Evolutionary conservation across 2,888 invertebrate genomes (phyloP).

Genomic region (Epiperipatus broadwayi): DNA sequence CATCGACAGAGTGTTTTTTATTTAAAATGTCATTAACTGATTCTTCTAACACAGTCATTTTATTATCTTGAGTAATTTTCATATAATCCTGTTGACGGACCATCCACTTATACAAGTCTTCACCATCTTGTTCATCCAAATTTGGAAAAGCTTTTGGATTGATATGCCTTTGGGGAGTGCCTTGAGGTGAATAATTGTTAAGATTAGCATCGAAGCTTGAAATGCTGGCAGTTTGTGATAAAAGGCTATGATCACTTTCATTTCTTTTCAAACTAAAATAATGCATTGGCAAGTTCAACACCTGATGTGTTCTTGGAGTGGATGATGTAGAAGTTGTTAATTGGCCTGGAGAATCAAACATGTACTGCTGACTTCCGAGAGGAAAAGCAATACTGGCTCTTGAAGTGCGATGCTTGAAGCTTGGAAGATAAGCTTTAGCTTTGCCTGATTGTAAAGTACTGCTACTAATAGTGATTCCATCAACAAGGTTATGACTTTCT

Average conservation of each 20-base stretch:
- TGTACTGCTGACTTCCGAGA: slow-evolving; percentile 31
- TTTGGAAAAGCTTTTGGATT: slow-evolving; percentile 18
- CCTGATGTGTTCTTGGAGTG: slow-evolving; percentile 6
- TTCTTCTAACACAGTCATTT: no score
- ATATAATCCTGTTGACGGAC: slow-evolving; percentile 57
- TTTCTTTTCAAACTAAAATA: slow-evolving; percentile 20
- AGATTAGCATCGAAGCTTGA: slow-evolving; percentile 20
- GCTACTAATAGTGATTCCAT: no score
- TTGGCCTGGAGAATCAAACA: slow-evolving; percentile 17
- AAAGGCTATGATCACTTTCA: slow-evolving; percentile 26
- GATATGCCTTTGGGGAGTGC: slow-evolving; percentile 20
- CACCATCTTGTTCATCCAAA: slow-evolving; percentile 33
- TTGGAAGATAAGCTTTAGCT: no score
- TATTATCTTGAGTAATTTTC: slow-evolving; percentile 31
- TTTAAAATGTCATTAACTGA: no score
- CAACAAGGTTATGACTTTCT: no score
- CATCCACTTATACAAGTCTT: slow-evolving; percentile 91
- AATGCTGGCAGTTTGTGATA: slow-evolving; percentile 23
- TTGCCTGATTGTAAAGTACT: no score
- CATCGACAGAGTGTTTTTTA: no score
- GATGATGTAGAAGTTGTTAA: slow-evolving; percentile 16
- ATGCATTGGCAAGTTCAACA: slow-evolving; percentile 15
- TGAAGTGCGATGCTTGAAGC: slow-evolving; percentile 50
- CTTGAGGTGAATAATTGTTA: slow-evolving; percentile 19
- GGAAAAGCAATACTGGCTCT: slow-evolving; percentile 58